Evolutionary conservation across 2,113 vertebrate genomes (phyloP).

Genomic region (Tachuris rubrigastra): DNA sequence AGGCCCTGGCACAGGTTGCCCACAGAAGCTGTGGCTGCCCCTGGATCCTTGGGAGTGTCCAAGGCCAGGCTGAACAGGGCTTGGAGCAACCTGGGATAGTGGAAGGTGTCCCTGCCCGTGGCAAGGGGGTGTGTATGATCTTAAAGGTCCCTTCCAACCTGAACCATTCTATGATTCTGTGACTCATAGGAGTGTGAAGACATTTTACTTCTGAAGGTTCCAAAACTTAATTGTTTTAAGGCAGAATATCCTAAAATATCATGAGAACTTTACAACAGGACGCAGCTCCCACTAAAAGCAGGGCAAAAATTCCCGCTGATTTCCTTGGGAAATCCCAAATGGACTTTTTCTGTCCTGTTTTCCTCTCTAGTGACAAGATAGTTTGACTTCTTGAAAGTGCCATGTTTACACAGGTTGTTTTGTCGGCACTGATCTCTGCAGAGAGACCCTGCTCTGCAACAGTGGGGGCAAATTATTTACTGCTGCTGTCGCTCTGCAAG

Average conservation of each 20-base stretch:
- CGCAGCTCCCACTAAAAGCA: not conserved
- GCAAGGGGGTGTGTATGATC: accelerated
- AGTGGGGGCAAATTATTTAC: not conserved
- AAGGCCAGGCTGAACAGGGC: accelerated
- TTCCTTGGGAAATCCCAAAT: not conserved
- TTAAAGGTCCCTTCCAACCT: not conserved
- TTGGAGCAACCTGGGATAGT: accelerated
- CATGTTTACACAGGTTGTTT: not conserved
- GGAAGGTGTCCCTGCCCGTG: not conserved
- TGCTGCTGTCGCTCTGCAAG: not conserved
- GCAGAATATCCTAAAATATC: not conserved
- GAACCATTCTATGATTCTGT: not conserved
- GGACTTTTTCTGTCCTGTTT: not conserved
- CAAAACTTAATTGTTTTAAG: not conserved
- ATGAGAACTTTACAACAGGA: not conserved
- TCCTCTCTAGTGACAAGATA: not conserved
- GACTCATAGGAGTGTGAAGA: not conserved
- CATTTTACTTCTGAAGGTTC: not conserved
- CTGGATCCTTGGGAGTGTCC: not conserved
- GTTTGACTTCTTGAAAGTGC: not conserved
- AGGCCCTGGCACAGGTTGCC: not conserved
- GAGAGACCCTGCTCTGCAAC: not conserved
- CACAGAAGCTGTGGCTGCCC: not conserved
- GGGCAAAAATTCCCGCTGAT: not conserved
- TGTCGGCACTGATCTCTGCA: not conserved